Evolutionary conservation across 2,113 vertebrate genomes (phyloP).

Genomic region (Ellobius talpinus): DNA sequence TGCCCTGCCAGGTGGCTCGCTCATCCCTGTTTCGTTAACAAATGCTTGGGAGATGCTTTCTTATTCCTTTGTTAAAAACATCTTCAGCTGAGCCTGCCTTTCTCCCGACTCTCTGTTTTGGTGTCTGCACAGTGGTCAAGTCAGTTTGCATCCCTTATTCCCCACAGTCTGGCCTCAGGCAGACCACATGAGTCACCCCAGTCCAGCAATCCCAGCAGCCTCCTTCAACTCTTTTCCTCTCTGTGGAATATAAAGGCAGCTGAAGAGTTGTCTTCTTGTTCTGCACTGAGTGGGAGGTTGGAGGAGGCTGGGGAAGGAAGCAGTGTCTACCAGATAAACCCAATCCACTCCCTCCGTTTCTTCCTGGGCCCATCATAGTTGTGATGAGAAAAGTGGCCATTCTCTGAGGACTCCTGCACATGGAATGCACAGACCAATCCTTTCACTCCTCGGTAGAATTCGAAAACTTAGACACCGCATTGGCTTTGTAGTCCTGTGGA

Average conservation of each 20-base stretch:
- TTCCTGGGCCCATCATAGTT: neutral
- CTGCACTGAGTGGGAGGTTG: neutral
- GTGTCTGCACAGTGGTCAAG: neutral
- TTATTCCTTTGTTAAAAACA: neutral
- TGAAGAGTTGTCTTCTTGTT: neutral
- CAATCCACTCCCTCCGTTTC: neutral
- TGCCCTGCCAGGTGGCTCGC: neutral
- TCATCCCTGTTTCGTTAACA: neutral
- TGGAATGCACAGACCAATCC: neutral
- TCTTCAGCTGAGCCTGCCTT: neutral
- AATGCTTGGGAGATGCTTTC: neutral
- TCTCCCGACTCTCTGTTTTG: neutral
- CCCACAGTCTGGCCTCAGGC: neutral
- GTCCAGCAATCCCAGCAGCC: rapidly evolving
- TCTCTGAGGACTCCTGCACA: neutral
- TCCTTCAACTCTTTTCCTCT: neutral
- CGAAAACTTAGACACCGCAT: neutral
- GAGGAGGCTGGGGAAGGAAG: too few relatives aligned
- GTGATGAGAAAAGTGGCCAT: neutral
- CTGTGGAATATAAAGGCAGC: neutral
- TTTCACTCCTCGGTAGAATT: neutral
- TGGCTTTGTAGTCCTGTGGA: too few relatives aligned
- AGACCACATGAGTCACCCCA: rapidly evolving
- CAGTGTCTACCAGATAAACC: neutral
- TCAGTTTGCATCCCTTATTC: neutral